Evolutionary conservation across 2,797 vertebrate genomes (phyloP).

Genomic region (Coregonus sp.): DNA sequence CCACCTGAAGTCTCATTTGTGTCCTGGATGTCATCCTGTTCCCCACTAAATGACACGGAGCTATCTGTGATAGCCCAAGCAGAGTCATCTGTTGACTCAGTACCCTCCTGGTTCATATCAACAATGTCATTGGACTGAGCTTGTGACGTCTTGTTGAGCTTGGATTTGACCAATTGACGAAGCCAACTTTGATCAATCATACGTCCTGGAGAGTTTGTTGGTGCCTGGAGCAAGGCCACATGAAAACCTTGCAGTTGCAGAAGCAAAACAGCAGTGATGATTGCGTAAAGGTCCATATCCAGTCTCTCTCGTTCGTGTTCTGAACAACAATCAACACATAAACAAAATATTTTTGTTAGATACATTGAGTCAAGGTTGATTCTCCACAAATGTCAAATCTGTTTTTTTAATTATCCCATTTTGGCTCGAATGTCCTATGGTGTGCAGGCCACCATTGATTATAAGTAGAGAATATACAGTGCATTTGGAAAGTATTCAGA

Average conservation of each 20-base stretch:
- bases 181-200: conserved; percentile 42
- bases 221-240: conserved; percentile 30
- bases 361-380: not conserved
- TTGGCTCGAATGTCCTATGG: not conserved
- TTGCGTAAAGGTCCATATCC: conserved; percentile 54
- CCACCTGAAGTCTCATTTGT: conserved; percentile 9
- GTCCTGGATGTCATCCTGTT: not conserved
- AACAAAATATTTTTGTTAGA: conserved; percentile 3
- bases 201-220: conserved; percentile 43
- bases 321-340: not conserved
- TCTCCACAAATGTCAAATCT: not conserved
- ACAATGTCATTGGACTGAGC: not conserved
- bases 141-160: not conserved
- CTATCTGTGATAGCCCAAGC: conserved; percentile 21
- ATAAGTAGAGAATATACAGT: not conserved
- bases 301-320: not conserved
- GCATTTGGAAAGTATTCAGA: no score
- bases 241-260: conserved; percentile 56
- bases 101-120: not conserved
- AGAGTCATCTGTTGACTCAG: conserved; percentile 16
- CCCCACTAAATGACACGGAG: conserved; percentile 14
- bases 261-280: conserved; percentile 43
- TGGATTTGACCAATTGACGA: conserved; percentile 2
- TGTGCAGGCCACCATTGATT: not conserved
- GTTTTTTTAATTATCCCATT: not conserved